These are phyloP conservation scores for Hippopotamus amphibius DNA, from an alignment of 2,113 vertebrate genomes.

Conservation along the genomic window DNA sequence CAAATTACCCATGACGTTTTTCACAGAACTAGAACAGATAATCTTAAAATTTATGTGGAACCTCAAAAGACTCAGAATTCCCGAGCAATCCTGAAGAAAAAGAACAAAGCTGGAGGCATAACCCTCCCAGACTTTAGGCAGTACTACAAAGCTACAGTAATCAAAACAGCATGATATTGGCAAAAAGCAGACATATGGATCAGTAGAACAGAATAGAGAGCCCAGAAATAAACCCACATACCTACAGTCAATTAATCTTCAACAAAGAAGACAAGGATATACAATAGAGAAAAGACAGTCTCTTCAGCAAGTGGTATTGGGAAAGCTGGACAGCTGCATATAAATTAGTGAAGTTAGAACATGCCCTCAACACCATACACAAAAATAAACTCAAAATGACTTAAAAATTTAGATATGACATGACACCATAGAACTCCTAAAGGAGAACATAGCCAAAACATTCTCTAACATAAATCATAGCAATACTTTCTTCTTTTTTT, in stretches of 20 bases:
- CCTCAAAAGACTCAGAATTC: background rate
- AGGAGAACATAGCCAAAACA: background rate
- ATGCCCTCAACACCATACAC: background rate
- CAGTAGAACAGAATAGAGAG: background rate
- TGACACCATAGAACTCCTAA: background rate
- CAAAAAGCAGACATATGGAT: background rate
- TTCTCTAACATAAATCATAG: background rate
- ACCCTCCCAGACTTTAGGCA: background rate
- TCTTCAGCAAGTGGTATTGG: background rate
- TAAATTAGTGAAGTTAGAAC: background rate
- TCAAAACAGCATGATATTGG: background rate
- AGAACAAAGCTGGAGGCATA: background rate
- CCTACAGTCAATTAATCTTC: background rate
- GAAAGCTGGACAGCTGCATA: background rate
- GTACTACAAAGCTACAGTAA: background rate
- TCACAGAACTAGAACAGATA: background rate
- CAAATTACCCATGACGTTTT: background rate
- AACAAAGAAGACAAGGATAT: background rate
- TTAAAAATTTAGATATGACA: background rate
- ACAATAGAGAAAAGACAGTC: background rate
- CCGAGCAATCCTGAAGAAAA: background rate
- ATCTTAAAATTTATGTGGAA: background rate
- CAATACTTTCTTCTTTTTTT: background rate
- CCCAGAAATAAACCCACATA: background rate
- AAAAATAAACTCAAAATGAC: background rate